These are phyloP conservation scores for Sphinx pinastri DNA, from an alignment of 2,888 invertebrate species.

Conservation along the genomic window DNA sequence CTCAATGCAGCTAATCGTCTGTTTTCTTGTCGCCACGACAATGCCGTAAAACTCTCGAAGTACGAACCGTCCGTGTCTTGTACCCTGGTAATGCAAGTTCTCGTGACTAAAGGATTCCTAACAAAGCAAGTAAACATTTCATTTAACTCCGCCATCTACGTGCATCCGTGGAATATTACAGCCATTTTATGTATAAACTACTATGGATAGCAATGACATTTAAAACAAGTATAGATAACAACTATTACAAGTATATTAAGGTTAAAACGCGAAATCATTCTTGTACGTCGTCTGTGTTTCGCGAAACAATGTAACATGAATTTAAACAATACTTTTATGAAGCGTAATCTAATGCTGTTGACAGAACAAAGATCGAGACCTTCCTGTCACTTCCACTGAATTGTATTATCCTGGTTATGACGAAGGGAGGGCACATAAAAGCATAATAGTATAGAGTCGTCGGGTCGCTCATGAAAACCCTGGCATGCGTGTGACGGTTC, in stretches of 20 bases:
- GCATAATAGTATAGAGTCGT: constrained; percentile 6
- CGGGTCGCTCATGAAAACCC: constrained; percentile 11
- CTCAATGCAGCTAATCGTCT: constrained; percentile 90
- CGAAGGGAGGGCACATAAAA: constrained; percentile 25
- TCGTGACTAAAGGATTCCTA: background rate
- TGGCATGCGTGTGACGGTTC: background rate
- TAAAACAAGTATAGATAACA: too few relatives aligned
- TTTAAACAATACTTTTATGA: constrained; percentile 21
- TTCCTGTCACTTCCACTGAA: constrained; percentile 28
- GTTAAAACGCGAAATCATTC: background rate
- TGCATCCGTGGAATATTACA: background rate
- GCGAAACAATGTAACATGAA: constrained; percentile 6
- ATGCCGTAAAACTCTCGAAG: constrained; percentile 96
- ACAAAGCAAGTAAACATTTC: too few relatives aligned
- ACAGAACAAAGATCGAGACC: constrained; percentile 27
- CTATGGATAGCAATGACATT: too few relatives aligned
- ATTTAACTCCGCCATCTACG: background rate
- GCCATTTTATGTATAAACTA: background rate
- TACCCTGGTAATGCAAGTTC: constrained; percentile 85
- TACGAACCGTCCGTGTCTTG: constrained; percentile 97
- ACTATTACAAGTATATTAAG: background rate
- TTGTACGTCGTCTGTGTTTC: background rate
- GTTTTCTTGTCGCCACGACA: constrained; percentile 97
- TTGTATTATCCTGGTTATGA: constrained; percentile 25
- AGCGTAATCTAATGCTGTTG: constrained; percentile 20